These are phyloP conservation scores for Drosophila equinoxialis DNA, from an alignment of 1,140 invertebrate species.

Conservation along the genomic window DNA sequence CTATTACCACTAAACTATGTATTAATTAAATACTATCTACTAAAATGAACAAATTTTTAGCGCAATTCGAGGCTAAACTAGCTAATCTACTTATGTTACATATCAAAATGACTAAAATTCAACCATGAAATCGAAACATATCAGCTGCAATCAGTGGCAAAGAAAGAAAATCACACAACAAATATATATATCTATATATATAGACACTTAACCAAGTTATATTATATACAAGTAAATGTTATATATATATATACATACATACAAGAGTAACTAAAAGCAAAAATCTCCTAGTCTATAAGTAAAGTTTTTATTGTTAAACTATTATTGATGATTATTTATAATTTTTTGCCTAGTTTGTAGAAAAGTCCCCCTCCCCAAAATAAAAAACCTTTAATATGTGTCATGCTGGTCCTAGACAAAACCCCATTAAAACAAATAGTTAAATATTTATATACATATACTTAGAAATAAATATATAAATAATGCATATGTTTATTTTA, in stretches of 20 bases:
- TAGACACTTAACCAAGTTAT: slow-evolving; percentile 20
- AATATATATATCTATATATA: slow-evolving; percentile 32
- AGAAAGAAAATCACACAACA: slow-evolving; percentile 20
- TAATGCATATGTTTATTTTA: slow-evolving; percentile 15
- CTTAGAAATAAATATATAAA: slow-evolving; percentile 6
- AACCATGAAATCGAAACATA: slow-evolving; percentile 82
- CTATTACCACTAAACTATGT: slow-evolving; percentile 29
- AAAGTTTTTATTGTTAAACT: slow-evolving; percentile 43
- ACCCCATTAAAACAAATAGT: slow-evolving; percentile 33
- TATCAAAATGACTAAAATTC: slow-evolving; percentile 43
- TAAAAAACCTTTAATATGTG: slow-evolving; percentile 5
- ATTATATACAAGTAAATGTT: slow-evolving; percentile 36
- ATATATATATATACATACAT: neutral
- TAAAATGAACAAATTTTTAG: slow-evolving; percentile 27
- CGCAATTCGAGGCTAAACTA: slow-evolving; percentile 4
- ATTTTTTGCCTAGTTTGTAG: slow-evolving; percentile 53
- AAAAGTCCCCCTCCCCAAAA: neutral
- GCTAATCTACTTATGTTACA: slow-evolving; percentile 22
- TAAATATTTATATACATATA: slow-evolving; percentile 8
- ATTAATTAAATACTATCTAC: slow-evolving; percentile 21
- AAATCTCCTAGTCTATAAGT: slow-evolving; percentile 34
- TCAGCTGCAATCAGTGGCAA: slow-evolving; percentile 60
- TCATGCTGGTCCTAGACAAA: slow-evolving; percentile 55
- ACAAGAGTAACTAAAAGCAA: neutral
- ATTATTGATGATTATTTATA: slow-evolving; percentile 17